A percentile compares a stretch with the other conserved stretches of the same genome.
Evolutionary conservation across 2,797 vertebrate genomes (phyloP).

Genomic region (Phrynocephalus forsythii): DNA sequence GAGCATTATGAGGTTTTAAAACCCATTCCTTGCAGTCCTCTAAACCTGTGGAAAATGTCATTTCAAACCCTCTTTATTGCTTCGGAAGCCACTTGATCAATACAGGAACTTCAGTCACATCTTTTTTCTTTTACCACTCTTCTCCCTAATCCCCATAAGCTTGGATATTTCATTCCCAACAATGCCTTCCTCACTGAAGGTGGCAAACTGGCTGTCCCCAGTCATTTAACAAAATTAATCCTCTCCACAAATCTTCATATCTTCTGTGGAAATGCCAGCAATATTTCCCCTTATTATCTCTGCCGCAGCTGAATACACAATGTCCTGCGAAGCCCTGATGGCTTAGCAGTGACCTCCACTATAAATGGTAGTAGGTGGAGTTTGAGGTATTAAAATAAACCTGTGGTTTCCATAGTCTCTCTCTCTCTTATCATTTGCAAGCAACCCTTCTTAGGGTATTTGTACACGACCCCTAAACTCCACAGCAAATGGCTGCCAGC

Average conservation of each 20-base stretch:
- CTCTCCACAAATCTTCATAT: constrained; percentile 2
- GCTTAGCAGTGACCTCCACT: neutral
- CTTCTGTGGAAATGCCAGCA: constrained; percentile 21
- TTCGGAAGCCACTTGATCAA: neutral
- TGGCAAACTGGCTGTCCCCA: neutral
- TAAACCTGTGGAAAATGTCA: neutral
- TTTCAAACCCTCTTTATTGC: neutral
- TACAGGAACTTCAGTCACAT: neutral
- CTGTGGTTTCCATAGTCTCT: neutral
- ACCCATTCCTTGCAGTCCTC: neutral
- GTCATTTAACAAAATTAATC: neutral
- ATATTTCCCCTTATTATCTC: neutral
- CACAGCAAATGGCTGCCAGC: too few relatives aligned
- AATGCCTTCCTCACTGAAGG: constrained; percentile 1
- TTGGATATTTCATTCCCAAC: neutral
- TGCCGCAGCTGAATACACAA: neutral
- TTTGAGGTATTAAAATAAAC: neutral
- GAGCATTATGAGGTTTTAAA: neutral
- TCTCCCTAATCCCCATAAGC: neutral
- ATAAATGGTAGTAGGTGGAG: neutral
- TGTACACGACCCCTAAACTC: too few relatives aligned
- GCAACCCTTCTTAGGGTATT: neutral
- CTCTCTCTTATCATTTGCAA: neutral
- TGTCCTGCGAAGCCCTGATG: neutral
- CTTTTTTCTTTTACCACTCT: neutral